phyloP scores from a whole-genome alignment of 2,113 vertebrate genomes.

The Forbesichthys papilliferus region DNA sequence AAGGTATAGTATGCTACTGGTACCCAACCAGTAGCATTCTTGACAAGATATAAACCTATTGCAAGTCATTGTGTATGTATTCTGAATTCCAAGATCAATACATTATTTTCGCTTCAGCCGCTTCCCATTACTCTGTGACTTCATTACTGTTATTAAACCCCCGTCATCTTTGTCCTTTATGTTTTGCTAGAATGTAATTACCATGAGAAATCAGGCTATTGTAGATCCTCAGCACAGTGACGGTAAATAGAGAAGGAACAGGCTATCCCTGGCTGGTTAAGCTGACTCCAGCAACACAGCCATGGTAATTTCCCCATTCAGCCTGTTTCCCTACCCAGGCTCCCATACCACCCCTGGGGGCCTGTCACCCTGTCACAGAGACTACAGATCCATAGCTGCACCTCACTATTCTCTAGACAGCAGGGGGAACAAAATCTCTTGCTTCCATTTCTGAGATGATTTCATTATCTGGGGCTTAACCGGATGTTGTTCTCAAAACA shows the following conservation, averaged over 20 bases:
- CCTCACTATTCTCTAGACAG: not conserved
- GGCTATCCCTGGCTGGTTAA: conserved; percentile 11
- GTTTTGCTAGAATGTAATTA: conserved; percentile 60
- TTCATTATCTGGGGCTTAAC: conserved; percentile 11
- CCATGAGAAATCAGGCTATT: conserved; percentile 32
- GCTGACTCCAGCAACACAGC: conserved; percentile 9
- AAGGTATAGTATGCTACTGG: no score
- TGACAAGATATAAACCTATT: no score
- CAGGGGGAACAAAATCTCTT: conserved; percentile 7
- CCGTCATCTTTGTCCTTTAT: conserved; percentile 48
- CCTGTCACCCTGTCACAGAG: not conserved
- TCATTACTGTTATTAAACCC: conserved; percentile 34
- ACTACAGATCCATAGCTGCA: not conserved
- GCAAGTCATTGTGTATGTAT: conserved; percentile 13
- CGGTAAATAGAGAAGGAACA: conserved; percentile 47
- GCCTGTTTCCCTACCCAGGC: conserved; percentile 23
- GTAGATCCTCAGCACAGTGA: conserved; percentile 39
- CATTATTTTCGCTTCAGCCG: conserved; percentile 30
- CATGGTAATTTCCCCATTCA: conserved; percentile 37
- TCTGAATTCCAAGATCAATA: conserved; percentile 31
- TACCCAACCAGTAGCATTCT: no score
- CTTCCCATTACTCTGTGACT: conserved; percentile 14
- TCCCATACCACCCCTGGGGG: conserved; percentile 5
- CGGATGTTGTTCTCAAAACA: not conserved
- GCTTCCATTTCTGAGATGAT: conserved; percentile 10